Conservation (phyloP, 37 sponge, comb jelly and placozoan genomes). For the Diacarnus erythraeanus region DNA sequence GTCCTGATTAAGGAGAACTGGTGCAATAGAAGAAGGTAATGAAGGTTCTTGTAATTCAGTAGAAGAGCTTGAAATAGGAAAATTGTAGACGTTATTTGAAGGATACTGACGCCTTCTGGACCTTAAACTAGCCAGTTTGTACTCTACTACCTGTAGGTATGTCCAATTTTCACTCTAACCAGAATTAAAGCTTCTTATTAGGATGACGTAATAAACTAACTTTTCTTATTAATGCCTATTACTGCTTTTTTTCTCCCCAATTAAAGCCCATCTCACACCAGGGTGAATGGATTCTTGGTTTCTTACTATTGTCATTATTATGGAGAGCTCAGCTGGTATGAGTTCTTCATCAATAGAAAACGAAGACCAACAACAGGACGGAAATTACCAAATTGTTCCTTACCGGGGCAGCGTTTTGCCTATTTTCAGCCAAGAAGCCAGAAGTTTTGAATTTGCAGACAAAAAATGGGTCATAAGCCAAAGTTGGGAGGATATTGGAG, state of each 20-base stretch:
- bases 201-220: background rate
- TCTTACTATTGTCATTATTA: background rate
- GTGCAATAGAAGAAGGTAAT: conserved; percentile 17
- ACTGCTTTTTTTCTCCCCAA: background rate
- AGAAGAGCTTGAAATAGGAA: background rate
- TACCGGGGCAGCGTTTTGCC: conserved; percentile 13
- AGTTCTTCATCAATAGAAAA: background rate
- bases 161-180: background rate
- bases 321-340: background rate
- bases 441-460: conserved; percentile 32
- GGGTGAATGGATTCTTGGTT: background rate
- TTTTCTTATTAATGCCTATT: background rate
- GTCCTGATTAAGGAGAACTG: conserved; percentile 11
- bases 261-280: conserved; percentile 1
- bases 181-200: background rate
- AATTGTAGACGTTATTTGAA: background rate
- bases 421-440: conserved; percentile 10
- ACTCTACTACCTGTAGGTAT: background rate
- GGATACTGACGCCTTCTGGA: conserved; percentile 53
- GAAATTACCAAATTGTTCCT: conserved; percentile 18
- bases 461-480: conserved; percentile 44
- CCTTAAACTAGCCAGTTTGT: conserved; percentile 70
- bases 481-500: conserved; percentile 56
- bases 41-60: background rate
- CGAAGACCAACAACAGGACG: background rate